Evolutionary conservation across 2,888 invertebrate genomes (phyloP).

Genomic region (Microctonus aethiopoides): DNA sequence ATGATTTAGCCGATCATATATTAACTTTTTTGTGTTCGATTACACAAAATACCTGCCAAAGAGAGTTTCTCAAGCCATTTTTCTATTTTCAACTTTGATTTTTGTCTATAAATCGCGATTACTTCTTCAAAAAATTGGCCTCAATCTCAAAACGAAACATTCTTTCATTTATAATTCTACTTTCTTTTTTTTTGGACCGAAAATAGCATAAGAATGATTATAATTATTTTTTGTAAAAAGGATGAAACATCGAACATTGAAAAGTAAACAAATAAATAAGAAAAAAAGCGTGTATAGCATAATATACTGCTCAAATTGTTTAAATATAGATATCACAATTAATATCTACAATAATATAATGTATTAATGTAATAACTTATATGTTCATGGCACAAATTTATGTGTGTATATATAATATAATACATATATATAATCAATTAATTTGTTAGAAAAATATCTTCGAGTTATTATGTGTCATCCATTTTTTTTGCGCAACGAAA

Average conservation of each 20-base stretch:
- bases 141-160: neutral
- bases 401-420: constrained; percentile 49
- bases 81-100: neutral
- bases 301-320: constrained; percentile 54
- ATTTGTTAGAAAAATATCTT: neutral
- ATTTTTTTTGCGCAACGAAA: too few species aligned
- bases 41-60: constrained; percentile 11
- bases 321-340: constrained; percentile 36
- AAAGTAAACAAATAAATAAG: neutral
- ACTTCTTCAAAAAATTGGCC: neutral
- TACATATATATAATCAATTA: neutral
- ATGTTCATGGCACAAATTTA: constrained; percentile 57
- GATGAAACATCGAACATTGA: neutral
- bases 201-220: neutral
- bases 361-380: constrained; percentile 53
- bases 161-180: neutral
- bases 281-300: neutral
- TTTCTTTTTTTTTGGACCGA: neutral
- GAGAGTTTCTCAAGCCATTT: neutral
- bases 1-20: too few species aligned
- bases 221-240: neutral
- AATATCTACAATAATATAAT: constrained; percentile 30
- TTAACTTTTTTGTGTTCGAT: constrained; percentile 1
- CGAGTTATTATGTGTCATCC: too few species aligned
- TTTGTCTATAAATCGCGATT: neutral